Percentiles rank a stretch among this genome's conserved stretches.
Evolutionary conservation across 2,888 invertebrate species (phyloP).

Genomic region (Microctonus hyperodae): DNA sequence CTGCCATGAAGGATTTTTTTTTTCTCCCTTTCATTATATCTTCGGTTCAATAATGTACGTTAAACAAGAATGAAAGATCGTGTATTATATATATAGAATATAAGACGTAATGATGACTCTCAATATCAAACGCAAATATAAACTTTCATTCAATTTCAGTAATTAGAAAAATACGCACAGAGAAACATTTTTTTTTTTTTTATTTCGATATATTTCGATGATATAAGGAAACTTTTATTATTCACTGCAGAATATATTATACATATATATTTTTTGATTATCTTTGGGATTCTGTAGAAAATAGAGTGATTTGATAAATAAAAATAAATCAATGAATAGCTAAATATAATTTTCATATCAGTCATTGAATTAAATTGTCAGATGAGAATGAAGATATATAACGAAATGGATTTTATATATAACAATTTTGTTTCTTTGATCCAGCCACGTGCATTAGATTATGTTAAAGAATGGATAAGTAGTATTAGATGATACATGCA

Average conservation of each 20-base stretch:
- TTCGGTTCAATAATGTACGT: not conserved
- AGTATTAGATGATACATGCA: slow-evolving; percentile 11
- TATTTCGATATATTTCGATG: not conserved
- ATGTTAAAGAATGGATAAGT: slow-evolving; percentile 13
- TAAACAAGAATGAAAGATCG: not conserved
- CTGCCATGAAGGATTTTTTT: not conserved
- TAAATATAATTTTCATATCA: slow-evolving; percentile 8
- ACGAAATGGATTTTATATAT: slow-evolving; percentile 15
- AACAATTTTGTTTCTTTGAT: slow-evolving; percentile 37
- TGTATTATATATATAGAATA: not conserved
- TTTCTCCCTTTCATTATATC: not conserved
- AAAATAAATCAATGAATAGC: not conserved
- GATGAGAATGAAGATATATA: not conserved
- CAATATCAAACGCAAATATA: not conserved
- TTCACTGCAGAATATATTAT: no score
- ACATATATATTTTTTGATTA: not conserved
- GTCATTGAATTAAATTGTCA: slow-evolving; percentile 28
- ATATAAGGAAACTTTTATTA: no score
- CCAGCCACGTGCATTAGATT: slow-evolving; percentile 38
- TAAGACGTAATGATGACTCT: not conserved
- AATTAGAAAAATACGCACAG: not conserved
- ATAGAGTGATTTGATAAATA: not conserved
- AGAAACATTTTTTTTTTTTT: not conserved
- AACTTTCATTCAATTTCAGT: not conserved
- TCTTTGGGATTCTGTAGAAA: not conserved